Base-by-base conservation (phyloP, 2,113 vertebrate genomes). In the Zosterops lateralis region DNA sequence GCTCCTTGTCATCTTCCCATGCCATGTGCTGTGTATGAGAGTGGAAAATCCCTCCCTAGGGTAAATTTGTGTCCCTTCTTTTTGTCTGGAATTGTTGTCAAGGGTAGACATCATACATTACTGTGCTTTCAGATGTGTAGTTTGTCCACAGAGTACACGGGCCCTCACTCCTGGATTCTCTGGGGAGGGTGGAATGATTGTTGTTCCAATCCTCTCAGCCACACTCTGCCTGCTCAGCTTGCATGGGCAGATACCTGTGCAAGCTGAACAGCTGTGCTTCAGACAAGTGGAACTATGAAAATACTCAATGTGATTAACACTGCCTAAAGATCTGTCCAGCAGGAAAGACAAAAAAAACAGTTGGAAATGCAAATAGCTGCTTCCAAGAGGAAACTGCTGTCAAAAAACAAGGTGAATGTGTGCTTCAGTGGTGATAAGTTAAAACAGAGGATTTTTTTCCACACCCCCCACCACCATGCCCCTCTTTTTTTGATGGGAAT, bases 321-420 rank as follows among this genome's bases (percentile, higher is more conserved):
- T 74, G 72, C 14, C 45, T 51, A 70, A 84, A 34, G 85, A 21
- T 25, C 31, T 79, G 38, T 17, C 60, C 25, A 68, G 42, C 31
- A 56, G 74, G 47, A 87, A 66, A 83, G 16, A 74, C 13, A 88
- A 50, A 92, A 38, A 60, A 60, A 82, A 0, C 5, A n/a, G 4
- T 8, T 78, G 65, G 40, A 70, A 95, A 61, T 64, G 36, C 25
- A 61, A 64, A 53, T 25, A 29, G 40, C 53, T 60, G 34, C 31
- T 73, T 90, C 42, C 32, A 32, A 57, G 45, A 88, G 38, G 54
- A 50, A 78, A 38, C 29, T 84, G 16, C 44, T 72, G 6, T 60
- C 15, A 51, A 51, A 71, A 84, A 36, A 1, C 4, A 7, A 60
- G 21, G 6, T 71, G 20, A 7, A 12, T 0, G 0, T 44, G 16